Percentiles rank a stretch among this genome's conserved stretches.
Conservation (phyloP, 2,797 vertebrate species). For the Phrynocephalus vlangalii region DNA sequence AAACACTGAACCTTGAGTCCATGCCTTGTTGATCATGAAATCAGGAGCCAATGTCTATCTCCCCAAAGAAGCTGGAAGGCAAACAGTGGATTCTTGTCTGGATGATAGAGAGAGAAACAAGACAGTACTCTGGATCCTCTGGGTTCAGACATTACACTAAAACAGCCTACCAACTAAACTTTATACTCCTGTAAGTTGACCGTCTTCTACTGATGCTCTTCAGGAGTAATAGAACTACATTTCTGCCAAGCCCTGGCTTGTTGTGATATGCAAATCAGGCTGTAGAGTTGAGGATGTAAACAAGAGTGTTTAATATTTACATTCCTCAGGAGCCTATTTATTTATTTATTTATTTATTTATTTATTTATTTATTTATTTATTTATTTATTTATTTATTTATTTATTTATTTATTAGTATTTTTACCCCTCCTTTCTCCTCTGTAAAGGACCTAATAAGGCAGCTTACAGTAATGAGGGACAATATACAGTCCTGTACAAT, state of each 20-base stretch:
- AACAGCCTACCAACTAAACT: background rate
- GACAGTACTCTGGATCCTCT: background rate
- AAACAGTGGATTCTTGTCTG: background rate
- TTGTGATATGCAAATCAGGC: background rate
- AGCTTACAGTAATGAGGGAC: too few species aligned
- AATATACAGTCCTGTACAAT: too few species aligned
- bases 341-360: too few species aligned
- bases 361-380: background rate
- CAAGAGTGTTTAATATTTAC: background rate
- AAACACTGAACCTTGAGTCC: background rate
- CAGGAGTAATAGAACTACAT: background rate
- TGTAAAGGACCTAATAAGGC: too few species aligned
- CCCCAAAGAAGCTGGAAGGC: background rate
- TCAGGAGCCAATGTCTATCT: background rate
- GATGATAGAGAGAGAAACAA: background rate
- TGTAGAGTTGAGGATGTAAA: background rate
- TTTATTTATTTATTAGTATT: too few species aligned
- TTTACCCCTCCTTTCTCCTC: too few species aligned
- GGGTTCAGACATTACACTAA: background rate
- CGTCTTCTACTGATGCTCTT: background rate
- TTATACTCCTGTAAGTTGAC: background rate
- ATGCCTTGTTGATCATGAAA: background rate
- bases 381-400: background rate
- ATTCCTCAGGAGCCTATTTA: slow-evolving; percentile 20
- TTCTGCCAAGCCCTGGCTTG: too few species aligned